These are phyloP conservation scores for Tribolium castaneum DNA, from an alignment of 1,140 invertebrate genomes.

Conservation along the genomic window DNA sequence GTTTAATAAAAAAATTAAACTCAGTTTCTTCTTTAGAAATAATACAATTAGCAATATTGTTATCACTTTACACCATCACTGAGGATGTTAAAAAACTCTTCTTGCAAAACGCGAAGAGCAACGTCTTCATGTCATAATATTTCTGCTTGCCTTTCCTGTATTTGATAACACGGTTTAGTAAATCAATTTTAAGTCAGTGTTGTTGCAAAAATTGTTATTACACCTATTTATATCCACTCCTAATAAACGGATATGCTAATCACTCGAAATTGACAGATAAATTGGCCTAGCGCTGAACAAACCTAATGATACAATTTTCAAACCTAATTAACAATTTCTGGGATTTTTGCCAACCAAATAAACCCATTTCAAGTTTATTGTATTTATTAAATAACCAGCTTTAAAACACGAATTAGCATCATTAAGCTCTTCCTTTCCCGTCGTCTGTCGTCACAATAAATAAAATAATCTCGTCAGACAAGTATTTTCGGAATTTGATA, in stretches of 20 bases:
- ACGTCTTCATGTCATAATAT: too few relatives aligned
- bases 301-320: not conserved
- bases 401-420: not conserved
- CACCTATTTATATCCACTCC: not conserved
- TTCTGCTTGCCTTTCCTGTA: too few relatives aligned
- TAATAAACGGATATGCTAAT: not conserved
- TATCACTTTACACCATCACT: too few relatives aligned
- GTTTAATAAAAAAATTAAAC: too few relatives aligned
- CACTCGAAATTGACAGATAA: not conserved
- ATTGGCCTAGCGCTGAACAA: not conserved
- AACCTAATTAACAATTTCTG: not conserved
- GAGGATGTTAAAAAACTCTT: too few relatives aligned
- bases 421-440: conserved; percentile 3
- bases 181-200: too few relatives aligned
- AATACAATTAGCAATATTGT: too few relatives aligned
- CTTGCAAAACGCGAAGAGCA: too few relatives aligned
- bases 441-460: not conserved
- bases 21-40: too few relatives aligned
- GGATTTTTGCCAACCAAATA: not conserved
- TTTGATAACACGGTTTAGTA: too few relatives aligned
- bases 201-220: not conserved
- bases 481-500: conserved; percentile 29
- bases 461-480: conserved; percentile 17
- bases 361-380: not conserved
- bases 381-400: not conserved